These are phyloP conservation scores for Danio choprae DNA, from an alignment of 2,797 vertebrate genomes.

Conservation along the genomic window DNA sequence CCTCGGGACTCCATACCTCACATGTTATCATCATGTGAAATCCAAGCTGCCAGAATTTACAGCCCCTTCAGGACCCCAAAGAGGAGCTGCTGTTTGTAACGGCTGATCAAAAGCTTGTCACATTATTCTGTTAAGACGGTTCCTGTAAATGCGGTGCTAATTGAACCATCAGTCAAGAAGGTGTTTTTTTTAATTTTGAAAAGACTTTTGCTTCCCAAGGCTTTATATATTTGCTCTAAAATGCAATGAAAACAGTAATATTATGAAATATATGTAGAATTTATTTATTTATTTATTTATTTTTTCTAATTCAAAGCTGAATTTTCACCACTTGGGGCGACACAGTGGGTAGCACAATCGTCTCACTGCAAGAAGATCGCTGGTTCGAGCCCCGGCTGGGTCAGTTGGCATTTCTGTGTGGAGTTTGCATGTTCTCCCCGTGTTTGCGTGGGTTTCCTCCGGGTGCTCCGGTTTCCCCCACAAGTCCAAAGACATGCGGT, in stretches of 20 bases:
- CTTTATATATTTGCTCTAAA: background rate
- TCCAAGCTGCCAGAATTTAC: constrained; percentile 5
- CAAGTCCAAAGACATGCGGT: too few relatives aligned
- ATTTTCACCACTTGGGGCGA: too few relatives aligned
- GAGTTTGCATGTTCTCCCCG: too few relatives aligned
- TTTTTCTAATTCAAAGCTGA: too few relatives aligned
- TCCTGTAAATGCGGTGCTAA: background rate
- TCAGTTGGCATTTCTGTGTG: too few relatives aligned
- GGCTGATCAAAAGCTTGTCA: constrained; percentile 12
- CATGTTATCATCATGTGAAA: background rate
- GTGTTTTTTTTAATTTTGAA: background rate
- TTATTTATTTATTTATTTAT: too few relatives aligned
- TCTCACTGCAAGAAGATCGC: too few relatives aligned
- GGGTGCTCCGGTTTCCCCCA: too few relatives aligned
- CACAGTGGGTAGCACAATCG: too few relatives aligned
- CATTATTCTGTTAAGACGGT: background rate
- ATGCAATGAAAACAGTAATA: background rate
- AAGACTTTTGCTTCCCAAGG: background rate
- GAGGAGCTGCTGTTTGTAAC: background rate
- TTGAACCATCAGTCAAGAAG: background rate
- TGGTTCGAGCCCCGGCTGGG: too few relatives aligned
- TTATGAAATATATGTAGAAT: background rate
- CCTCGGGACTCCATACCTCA: background rate
- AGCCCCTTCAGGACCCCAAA: background rate
- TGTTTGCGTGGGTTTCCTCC: too few relatives aligned